These are phyloP conservation scores for Hydrolagus colliei DNA, from an alignment of 2,797 vertebrate genomes.

Conservation along the genomic window DNA sequence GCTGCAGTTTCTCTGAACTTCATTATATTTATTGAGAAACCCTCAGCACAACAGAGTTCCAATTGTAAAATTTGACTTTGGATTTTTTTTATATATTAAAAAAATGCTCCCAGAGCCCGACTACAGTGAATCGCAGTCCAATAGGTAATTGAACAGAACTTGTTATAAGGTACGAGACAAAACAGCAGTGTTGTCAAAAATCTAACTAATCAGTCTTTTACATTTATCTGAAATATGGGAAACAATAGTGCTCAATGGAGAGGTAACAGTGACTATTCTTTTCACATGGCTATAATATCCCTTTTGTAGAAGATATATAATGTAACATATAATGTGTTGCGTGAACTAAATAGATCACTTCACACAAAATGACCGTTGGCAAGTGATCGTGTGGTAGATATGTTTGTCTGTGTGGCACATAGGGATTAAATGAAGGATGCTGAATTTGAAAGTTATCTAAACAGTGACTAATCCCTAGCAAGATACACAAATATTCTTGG, in stretches of 20 bases:
- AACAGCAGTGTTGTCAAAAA: neutral
- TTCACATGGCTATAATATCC: neutral
- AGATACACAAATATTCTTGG: neutral
- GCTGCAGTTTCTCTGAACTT: neutral
- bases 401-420: no score
- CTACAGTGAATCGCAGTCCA: neutral
- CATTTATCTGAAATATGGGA: neutral
- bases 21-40: neutral
- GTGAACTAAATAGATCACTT: conserved; percentile 8
- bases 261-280: neutral
- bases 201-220: neutral
- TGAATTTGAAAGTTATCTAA: neutral
- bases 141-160: neutral
- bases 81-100: no score
- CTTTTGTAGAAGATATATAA: neutral
- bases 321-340: neutral
- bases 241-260: neutral
- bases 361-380: neutral
- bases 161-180: neutral
- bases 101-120: neutral
- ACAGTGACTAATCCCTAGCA: neutral
- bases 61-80: neutral
- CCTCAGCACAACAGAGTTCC: neutral
- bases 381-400: no score
- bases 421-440: neutral